phyloP scores from a whole-genome alignment of 2,888 invertebrate genomes.

The Habroteleia sp. region DNA sequence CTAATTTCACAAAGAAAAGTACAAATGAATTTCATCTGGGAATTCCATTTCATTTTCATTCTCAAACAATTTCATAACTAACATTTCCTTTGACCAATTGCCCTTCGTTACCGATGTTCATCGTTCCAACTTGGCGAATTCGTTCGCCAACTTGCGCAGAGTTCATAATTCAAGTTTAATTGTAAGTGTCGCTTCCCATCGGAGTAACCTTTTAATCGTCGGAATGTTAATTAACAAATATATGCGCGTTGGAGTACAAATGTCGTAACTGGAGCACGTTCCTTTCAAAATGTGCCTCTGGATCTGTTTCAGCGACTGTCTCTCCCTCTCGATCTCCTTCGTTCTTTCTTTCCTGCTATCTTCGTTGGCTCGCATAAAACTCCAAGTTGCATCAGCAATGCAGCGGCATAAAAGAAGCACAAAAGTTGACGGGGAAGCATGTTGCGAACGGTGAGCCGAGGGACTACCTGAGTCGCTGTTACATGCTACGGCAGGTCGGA shows the following conservation, averaged over 20 bases:
- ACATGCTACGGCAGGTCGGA: conserved; percentile 63
- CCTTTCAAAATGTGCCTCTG: conserved; percentile 36
- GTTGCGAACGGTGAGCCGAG: conserved; percentile 59
- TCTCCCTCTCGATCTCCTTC: conserved; percentile 14
- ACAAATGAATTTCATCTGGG: too few relatives aligned
- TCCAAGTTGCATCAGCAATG: conserved; percentile 37
- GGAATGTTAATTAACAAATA: conserved; percentile 54
- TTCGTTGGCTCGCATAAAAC: conserved; percentile 15
- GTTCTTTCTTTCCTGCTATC: conserved; percentile 3
- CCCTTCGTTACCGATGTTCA: too few relatives aligned
- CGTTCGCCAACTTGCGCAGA: too few relatives aligned
- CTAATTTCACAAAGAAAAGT: too few relatives aligned
- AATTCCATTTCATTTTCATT: too few relatives aligned
- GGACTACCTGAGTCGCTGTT: conserved; percentile 62
- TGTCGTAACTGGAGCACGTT: conserved; percentile 49
- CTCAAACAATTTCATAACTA: too few relatives aligned
- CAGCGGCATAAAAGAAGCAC: conserved; percentile 53
- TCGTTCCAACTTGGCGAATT: too few relatives aligned
- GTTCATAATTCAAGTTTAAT: too few relatives aligned
- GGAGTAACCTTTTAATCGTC: conserved; percentile 29
- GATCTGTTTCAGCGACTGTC: conserved; percentile 33
- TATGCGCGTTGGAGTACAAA: conserved; percentile 16
- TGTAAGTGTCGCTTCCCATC: neutral
- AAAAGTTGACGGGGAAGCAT: conserved; percentile 57
- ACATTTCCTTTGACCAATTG: too few relatives aligned